Conservation (phyloP, 1,140 invertebrate genomes). For the Tribolium castaneum region DNA sequence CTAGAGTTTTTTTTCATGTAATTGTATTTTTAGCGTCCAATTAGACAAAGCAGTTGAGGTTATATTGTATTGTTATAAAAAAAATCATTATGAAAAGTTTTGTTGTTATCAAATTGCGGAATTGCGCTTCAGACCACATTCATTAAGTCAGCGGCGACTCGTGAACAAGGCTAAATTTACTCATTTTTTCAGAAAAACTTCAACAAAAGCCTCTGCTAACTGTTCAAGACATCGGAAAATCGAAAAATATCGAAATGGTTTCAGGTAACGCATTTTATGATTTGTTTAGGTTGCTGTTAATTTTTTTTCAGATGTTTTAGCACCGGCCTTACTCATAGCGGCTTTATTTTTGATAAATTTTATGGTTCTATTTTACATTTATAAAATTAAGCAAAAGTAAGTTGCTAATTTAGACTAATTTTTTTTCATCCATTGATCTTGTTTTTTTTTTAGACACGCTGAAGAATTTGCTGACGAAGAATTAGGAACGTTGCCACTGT, state of each 20-base stretch:
- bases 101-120: too few relatives aligned
- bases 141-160: not conserved
- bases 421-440: slow-evolving; percentile 39
- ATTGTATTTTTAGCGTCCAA: not conserved
- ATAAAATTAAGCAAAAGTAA: slow-evolving; percentile 75
- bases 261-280: slow-evolving; percentile 47
- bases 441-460: slow-evolving; percentile 48
- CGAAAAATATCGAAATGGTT: slow-evolving; percentile 34
- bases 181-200: slow-evolving; percentile 8
- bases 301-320: slow-evolving; percentile 71
- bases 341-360: slow-evolving; percentile 74
- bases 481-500: slow-evolving; percentile 48
- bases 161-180: not conserved
- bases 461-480: slow-evolving; percentile 51
- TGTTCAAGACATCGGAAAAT: slow-evolving; percentile 26
- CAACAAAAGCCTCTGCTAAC: not conserved
- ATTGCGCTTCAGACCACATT: too few relatives aligned
- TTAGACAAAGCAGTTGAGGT: not conserved
- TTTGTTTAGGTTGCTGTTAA: slow-evolving; percentile 68
- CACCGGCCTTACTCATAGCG: slow-evolving; percentile 73
- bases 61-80: not conserved
- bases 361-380: slow-evolving; percentile 75
- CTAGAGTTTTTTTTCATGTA: not conserved
- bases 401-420: slow-evolving; percentile 41
- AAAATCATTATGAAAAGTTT: too few relatives aligned